phyloP scores from a whole-genome alignment of 2,113 vertebrate species.

The Oncorhynchus mykiss region DNA sequence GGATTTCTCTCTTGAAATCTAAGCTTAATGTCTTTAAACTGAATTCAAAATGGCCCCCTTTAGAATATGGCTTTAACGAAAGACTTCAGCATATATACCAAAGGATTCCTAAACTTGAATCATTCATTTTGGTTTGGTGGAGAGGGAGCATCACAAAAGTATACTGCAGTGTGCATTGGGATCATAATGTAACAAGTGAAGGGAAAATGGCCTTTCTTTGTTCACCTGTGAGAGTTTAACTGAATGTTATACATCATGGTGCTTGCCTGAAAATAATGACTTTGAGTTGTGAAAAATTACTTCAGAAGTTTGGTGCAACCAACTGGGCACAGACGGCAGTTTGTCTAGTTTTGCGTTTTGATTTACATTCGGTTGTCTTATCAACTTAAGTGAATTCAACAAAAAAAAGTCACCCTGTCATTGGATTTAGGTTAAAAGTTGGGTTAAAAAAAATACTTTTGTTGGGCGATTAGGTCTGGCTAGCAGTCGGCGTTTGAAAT shows the following conservation, averaged over 20 bases:
- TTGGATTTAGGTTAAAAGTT: too few species aligned
- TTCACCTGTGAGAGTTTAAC: not conserved
- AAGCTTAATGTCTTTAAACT: not conserved
- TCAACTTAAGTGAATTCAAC: too few species aligned
- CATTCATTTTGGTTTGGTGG: not conserved
- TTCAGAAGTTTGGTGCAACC: not conserved
- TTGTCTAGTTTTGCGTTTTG: too few species aligned
- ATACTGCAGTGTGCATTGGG: not conserved
- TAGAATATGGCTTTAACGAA: conserved; percentile 1
- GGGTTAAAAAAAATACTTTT: too few species aligned
- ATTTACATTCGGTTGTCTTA: too few species aligned
- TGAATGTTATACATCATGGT: not conserved
- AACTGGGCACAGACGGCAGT: too few species aligned
- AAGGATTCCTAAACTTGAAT: not conserved
- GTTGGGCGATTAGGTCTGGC: too few species aligned
- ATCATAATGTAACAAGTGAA: not conserved
- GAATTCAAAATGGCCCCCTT: conserved; percentile 20
- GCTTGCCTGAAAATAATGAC: not conserved
- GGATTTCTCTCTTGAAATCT: conserved; percentile 25
- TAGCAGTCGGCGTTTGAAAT: too few species aligned
- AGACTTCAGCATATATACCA: not conserved
- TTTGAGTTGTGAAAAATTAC: not conserved
- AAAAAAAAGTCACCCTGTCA: too few species aligned
- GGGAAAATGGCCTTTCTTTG: not conserved
- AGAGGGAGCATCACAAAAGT: not conserved